Evolutionary conservation across 2,113 vertebrate species (phyloP).

Genomic region (Poeciliopsis retropinna): DNA sequence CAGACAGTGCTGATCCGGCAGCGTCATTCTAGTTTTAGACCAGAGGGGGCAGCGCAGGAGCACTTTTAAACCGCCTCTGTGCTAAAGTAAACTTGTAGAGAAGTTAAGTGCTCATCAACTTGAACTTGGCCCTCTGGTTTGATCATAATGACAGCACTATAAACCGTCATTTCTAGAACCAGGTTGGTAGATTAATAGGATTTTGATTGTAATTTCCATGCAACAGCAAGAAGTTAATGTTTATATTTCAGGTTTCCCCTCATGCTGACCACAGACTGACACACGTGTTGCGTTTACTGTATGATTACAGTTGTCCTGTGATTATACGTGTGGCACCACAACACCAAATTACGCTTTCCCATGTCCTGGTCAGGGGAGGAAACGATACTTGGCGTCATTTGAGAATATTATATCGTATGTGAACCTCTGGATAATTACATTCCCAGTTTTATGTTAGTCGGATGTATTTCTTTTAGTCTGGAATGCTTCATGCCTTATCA

Average conservation of each 20-base stretch:
- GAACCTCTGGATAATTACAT: constrained; percentile 13
- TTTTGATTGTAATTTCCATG: constrained; percentile 40
- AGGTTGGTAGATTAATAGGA: constrained; percentile 46
- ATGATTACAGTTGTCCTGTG: constrained; percentile 68
- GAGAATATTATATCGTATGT: constrained; percentile 36
- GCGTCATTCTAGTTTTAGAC: constrained; percentile 11
- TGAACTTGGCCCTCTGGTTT: constrained; percentile 29
- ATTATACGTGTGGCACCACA: constrained; percentile 56
- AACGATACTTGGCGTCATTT: constrained; percentile 30
- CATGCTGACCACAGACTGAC: constrained; percentile 51
- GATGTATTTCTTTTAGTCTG: background rate
- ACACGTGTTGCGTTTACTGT: constrained; percentile 51
- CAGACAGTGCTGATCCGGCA: background rate
- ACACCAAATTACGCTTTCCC: constrained; percentile 58
- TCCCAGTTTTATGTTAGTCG: background rate
- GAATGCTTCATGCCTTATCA: background rate
- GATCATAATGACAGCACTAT: constrained; percentile 43
- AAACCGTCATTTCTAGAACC: constrained; percentile 32
- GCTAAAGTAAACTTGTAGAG: constrained; percentile 28
- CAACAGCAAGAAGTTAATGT: constrained; percentile 37
- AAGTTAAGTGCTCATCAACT: constrained; percentile 40
- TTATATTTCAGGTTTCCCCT: constrained; percentile 47
- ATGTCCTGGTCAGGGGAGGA: constrained; percentile 52
- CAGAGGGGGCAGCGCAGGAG: constrained; percentile 61
- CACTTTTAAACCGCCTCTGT: constrained; percentile 12